A percentile compares a stretch with the other conserved stretches of the same genome.
Conservation (phyloP, 2,888 invertebrate species). For the Chrysina gloriosa region DNA sequence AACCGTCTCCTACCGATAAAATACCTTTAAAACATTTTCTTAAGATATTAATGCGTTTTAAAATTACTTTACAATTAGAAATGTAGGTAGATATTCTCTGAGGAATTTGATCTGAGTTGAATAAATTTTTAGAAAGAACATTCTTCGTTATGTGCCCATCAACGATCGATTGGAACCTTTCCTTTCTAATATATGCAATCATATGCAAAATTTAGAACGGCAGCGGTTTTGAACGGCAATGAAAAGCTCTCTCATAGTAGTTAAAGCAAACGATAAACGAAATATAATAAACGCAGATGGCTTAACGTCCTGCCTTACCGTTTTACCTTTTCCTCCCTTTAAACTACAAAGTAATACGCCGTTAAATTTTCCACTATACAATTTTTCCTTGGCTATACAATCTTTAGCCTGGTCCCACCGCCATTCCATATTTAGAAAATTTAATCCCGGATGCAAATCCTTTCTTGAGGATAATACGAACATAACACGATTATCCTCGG, state of each 20-base stretch:
- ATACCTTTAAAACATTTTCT: too few relatives aligned
- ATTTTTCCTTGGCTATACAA: constrained; percentile 30
- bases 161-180: too few relatives aligned
- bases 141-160: too few relatives aligned
- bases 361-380: constrained; percentile 30
- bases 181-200: too few relatives aligned
- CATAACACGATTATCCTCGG: constrained; percentile 56
- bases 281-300: constrained; percentile 7
- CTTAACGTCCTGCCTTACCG: neutral
- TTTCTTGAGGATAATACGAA: constrained; percentile 52
- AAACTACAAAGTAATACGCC: constrained; percentile 34
- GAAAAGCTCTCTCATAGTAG: neutral
- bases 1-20: too few relatives aligned
- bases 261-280: neutral
- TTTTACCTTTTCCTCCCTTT: neutral
- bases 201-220: neutral
- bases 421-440: constrained; percentile 48
- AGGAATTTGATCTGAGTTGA: too few relatives aligned
- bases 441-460: constrained; percentile 53
- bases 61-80: too few relatives aligned
- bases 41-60: too few relatives aligned
- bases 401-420: constrained; percentile 8
- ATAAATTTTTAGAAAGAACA: too few relatives aligned
- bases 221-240: neutral
- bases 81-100: too few relatives aligned